Evolutionary conservation across 2,888 invertebrate species (phyloP).

Genomic region (Cheilosia urbana): DNA sequence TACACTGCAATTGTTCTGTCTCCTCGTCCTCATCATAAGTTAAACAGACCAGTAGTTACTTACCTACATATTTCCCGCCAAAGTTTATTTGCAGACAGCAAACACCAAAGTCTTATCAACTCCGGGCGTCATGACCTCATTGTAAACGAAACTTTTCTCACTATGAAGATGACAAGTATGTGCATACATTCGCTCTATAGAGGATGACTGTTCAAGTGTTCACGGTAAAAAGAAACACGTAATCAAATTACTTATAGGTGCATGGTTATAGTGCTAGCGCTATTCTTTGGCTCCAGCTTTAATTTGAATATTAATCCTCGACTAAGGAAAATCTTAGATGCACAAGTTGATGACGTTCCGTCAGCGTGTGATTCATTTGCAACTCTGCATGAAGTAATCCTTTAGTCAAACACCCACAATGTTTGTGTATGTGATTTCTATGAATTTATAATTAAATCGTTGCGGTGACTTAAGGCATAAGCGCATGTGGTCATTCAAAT

Average conservation of each 20-base stretch:
- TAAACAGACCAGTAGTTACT: not conserved
- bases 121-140: not conserved
- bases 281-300: not conserved
- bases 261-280: not conserved
- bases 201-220: not conserved
- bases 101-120: not conserved
- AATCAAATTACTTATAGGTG: not conserved
- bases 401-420: too few relatives aligned
- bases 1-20: not conserved
- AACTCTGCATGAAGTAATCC: conserved; percentile 6
- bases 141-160: not conserved
- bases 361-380: not conserved
- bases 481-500: not conserved
- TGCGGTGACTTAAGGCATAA: not conserved
- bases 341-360: not conserved
- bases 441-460: not conserved
- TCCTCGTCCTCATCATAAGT: not conserved
- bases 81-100: not conserved
- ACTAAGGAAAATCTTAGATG: not conserved
- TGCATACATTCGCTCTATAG: too few relatives aligned
- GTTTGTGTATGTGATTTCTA: not conserved
- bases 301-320: not conserved
- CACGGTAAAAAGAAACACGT: not conserved
- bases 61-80: not conserved
- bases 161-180: conserved; percentile 2